Percentiles rank a stretch among this genome's conserved stretches.
These are phyloP conservation scores for Amphiura filiformis DNA, from an alignment of 35 echinoderm and acorn worm genomes.

Conservation along the genomic window DNA sequence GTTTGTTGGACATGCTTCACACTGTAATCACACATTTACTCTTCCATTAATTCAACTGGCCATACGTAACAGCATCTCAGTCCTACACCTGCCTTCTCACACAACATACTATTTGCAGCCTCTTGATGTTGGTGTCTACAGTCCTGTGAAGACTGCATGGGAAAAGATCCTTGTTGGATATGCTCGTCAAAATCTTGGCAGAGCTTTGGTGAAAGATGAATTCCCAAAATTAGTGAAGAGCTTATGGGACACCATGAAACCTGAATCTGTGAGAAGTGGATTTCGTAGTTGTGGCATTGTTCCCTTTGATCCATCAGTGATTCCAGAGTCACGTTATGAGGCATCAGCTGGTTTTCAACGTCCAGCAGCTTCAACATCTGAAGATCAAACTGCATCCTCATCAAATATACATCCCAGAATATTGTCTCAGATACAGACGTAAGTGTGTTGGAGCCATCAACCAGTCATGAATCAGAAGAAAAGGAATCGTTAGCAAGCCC, in stretches of 20 bases:
- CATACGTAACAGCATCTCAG: neutral
- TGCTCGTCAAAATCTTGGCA: neutral
- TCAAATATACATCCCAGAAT: too few relatives aligned
- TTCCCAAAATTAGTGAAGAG: neutral
- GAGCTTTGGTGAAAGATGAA: neutral
- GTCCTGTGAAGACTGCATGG: neutral
- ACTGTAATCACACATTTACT: too few relatives aligned
- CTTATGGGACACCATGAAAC: neutral
- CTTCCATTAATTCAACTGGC: slow-evolving; percentile 21
- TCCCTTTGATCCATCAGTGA: neutral
- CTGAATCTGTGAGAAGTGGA: neutral
- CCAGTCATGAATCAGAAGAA: too few relatives aligned
- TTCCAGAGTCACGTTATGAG: neutral
- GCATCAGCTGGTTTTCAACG: too few relatives aligned
- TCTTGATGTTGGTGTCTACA: neutral
- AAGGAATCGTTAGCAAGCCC: too few relatives aligned
- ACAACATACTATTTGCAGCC: slow-evolving; percentile 24
- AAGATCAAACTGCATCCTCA: too few relatives aligned
- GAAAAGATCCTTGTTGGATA: neutral
- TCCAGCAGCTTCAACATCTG: too few relatives aligned
- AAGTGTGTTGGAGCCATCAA: too few relatives aligned
- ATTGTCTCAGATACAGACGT: too few relatives aligned
- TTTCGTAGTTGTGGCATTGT: neutral
- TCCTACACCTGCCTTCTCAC: slow-evolving; percentile 24
- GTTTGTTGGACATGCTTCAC: slow-evolving; percentile 35